Evolutionary conservation across 2,888 invertebrate species (phyloP).

Genomic region (Morpho helenor): DNA sequence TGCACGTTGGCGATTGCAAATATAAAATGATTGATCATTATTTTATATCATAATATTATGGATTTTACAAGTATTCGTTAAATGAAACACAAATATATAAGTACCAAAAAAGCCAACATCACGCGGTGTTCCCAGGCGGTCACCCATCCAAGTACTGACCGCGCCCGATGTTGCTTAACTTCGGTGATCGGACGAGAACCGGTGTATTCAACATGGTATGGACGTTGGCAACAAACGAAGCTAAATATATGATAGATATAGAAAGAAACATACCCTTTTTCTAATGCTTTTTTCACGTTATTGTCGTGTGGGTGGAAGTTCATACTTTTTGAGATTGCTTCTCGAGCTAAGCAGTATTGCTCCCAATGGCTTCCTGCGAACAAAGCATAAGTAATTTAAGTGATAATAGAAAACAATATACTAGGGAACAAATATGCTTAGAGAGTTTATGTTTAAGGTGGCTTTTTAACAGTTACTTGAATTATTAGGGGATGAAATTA

Average conservation of each 20-base stretch:
- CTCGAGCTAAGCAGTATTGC: conserved; percentile 58
- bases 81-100: background rate
- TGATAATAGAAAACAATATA: no score
- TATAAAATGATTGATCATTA: no score
- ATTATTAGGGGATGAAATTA: no score
- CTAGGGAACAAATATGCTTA: no score
- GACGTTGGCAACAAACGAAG: conserved; percentile 40
- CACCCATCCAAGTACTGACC: conserved; percentile 75
- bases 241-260: background rate
- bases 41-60: no score
- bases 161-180: conserved; percentile 73
- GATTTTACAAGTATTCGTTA: background rate
- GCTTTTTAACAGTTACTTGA: no score
- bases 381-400: background rate
- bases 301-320: conserved; percentile 38
- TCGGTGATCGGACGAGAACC: conserved; percentile 76
- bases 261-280: conserved; percentile 39
- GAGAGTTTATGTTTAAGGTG: no score
- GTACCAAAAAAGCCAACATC: conserved; percentile 24
- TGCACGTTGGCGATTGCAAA: no score
- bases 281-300: conserved; percentile 39
- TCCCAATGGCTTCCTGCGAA: conserved; percentile 56
- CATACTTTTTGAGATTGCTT: conserved; percentile 50
- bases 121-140: conserved; percentile 38
- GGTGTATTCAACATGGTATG: conserved; percentile 70